Conservation (phyloP, 1,140 invertebrate species). For the Pteromalus puparum region DNA sequence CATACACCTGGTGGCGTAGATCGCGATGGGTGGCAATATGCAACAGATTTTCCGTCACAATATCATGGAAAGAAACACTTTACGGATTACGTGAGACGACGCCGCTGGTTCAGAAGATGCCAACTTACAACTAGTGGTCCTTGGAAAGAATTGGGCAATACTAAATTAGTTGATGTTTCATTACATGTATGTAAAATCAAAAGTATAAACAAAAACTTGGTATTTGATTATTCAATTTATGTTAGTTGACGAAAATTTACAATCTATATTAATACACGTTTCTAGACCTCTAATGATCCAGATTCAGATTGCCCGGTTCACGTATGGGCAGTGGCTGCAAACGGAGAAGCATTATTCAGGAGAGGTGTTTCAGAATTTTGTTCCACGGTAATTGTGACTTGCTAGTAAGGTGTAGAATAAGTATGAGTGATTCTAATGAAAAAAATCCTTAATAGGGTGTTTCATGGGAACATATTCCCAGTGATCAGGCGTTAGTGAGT, state of each 20-base stretch:
- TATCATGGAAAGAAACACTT: conserved; percentile 91
- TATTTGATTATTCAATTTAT: neutral
- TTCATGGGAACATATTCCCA: conserved; percentile 86
- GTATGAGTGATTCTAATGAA: neutral
- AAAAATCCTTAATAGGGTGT: conserved; percentile 76
- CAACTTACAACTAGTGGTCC: conserved; percentile 89
- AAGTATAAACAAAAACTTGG: neutral
- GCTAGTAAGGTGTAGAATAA: neutral
- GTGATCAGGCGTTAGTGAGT: conserved; percentile 84
- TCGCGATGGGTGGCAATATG: conserved; percentile 95
- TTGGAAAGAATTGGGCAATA: conserved; percentile 90
- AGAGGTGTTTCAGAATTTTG: conserved; percentile 83
- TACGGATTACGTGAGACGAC: conserved; percentile 90
- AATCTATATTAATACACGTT: conserved; percentile 39
- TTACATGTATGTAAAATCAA: conserved; percentile 77
- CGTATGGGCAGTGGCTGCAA: conserved; percentile 88
- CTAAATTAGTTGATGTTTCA: conserved; percentile 88
- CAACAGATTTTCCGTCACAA: conserved; percentile 90
- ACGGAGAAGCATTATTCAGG: conserved; percentile 88
- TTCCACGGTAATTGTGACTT: conserved; percentile 77
- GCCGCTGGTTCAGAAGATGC: conserved; percentile 90
- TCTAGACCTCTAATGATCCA: conserved; percentile 63
- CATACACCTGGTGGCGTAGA: conserved; percentile 92
- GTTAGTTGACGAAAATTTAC: neutral
- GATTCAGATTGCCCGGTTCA: conserved; percentile 74